Base-by-base conservation (phyloP, 2,888 invertebrate genomes). In the Coleophora deauratella region DNA sequence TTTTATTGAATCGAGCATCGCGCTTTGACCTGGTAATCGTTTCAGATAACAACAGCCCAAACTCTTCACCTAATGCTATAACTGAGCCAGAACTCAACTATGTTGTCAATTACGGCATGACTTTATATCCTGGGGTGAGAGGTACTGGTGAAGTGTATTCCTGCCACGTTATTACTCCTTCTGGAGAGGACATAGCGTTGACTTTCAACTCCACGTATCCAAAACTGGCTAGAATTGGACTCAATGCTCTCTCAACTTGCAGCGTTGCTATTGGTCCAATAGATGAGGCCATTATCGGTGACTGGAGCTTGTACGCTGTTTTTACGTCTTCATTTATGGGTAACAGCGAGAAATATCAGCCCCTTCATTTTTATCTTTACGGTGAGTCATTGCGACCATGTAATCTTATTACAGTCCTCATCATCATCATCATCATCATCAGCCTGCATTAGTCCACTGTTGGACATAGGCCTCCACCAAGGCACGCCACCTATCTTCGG, bases 141-240 rank as follows among this genome's bases (percentile, higher is more conserved):
- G 54, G 55, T 1, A 2, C 2, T 10, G 55, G 52, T 1, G 21
- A 37, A 2, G 40, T 56, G 1, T 27, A 50, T 3, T 50, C 57
- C 2, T 72, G 72, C 35, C 66, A 66, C 43, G 51, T 71, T 12
- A 42, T 69, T 6, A 72, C 71, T 2, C 72, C 70, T 1, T 38
- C 50, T n/a, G 65, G 59, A 49, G 64, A 46, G 47, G 52, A 47
- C n/a, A 31, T 9, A 11, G 41, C 43, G 2, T 10, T 56, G n/a
- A 45, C 35, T 13, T 27, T 58, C n/a, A 49, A 59, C 30, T 56
- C 68, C 13, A 46, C 48, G 38, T 59, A 59, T 21, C 53, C 54
- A 30, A 46, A 39, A 13, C 35, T 41, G 0, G 41, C 41, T 11
- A 38, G 36, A 11, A 39, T 21, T n/a, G 21, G 31, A 31, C 9